These are phyloP conservation scores for Leptopterna dolabrata DNA, from an alignment of 2,888 invertebrate genomes.

Conservation along the genomic window DNA sequence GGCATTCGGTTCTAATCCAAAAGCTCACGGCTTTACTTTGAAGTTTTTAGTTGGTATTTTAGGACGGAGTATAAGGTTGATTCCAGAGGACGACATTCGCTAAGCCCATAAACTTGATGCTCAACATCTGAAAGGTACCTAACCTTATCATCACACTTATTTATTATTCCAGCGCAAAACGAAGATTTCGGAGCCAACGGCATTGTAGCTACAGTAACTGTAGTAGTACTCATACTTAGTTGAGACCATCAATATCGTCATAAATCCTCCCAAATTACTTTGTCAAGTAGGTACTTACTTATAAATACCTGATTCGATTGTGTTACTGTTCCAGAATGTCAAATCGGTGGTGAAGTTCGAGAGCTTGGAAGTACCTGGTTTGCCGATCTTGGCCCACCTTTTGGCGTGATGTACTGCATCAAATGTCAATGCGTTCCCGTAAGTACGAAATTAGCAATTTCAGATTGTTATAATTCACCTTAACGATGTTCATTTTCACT, in stretches of 20 bases:
- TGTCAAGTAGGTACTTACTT: too few species aligned
- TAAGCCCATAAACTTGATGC: too few species aligned
- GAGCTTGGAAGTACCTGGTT: slow-evolving; percentile 93
- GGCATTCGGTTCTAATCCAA: background rate
- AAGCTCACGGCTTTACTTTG: background rate
- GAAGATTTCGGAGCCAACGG: too few species aligned
- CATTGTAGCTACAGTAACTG: too few species aligned
- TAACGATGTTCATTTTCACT: background rate
- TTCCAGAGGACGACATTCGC: background rate
- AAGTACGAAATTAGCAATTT: slow-evolving; percentile 71
- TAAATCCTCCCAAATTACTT: too few species aligned
- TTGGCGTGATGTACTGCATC: slow-evolving; percentile 95
- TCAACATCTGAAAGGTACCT: too few species aligned
- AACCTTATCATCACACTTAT: too few species aligned
- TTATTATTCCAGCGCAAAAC: too few species aligned
- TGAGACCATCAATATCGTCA: too few species aligned
- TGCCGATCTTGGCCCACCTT: slow-evolving; percentile 91
- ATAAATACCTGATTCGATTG: too few species aligned
- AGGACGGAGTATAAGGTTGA: background rate
- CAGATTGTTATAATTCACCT: background rate
- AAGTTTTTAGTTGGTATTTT: background rate
- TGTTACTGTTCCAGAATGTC: slow-evolving; percentile 82
- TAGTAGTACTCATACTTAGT: too few species aligned
- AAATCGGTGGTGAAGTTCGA: slow-evolving; percentile 87
- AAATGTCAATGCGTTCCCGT: slow-evolving; percentile 95